These are phyloP conservation scores for Perizoma flavofasciatum DNA, from an alignment of 2,888 invertebrate genomes.

Conservation along the genomic window DNA sequence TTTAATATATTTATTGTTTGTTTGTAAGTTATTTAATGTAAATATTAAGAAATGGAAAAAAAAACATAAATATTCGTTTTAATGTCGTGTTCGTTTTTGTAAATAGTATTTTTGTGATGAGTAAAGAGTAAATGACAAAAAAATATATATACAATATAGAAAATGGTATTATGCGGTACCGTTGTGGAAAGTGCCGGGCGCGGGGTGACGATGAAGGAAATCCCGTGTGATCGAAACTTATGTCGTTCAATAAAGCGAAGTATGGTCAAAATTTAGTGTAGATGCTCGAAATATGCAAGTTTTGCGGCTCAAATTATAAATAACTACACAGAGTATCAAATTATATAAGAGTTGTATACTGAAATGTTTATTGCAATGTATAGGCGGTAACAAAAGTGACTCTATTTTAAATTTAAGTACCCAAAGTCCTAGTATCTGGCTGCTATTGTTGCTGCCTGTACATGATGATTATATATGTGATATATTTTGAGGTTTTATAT, in stretches of 20 bases:
- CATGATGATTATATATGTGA: slow-evolving; percentile 13
- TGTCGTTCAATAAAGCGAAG: slow-evolving; percentile 26
- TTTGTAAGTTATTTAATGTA: slow-evolving; percentile 82
- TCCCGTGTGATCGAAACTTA: not conserved
- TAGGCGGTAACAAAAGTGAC: slow-evolving; percentile 25
- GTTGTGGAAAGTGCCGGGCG: slow-evolving; percentile 43
- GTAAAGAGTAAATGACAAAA: slow-evolving; percentile 78
- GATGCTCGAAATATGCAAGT: slow-evolving; percentile 40
- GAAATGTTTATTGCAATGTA: slow-evolving; percentile 29
- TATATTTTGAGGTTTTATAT: slow-evolving; percentile 17
- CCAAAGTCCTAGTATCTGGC: slow-evolving; percentile 8
- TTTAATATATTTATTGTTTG: slow-evolving; percentile 77
- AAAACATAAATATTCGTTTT: slow-evolving; percentile 70
- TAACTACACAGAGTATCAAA: slow-evolving; percentile 33
- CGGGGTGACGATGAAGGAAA: not conserved
- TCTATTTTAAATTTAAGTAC: slow-evolving; percentile 20
- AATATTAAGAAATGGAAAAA: slow-evolving; percentile 71
- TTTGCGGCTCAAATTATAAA: slow-evolving; percentile 43
- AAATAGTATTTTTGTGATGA: slow-evolving; percentile 75
- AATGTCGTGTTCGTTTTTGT: slow-evolving; percentile 70
- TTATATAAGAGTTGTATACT: slow-evolving; percentile 29
- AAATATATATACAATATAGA: slow-evolving; percentile 52
- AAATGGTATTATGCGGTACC: slow-evolving; percentile 34
- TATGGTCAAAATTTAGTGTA: slow-evolving; percentile 39
- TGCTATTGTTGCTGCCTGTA: slow-evolving; percentile 29